These are phyloP conservation scores for Cinara cedri DNA, from an alignment of 2,888 invertebrate species.

Conservation along the genomic window DNA sequence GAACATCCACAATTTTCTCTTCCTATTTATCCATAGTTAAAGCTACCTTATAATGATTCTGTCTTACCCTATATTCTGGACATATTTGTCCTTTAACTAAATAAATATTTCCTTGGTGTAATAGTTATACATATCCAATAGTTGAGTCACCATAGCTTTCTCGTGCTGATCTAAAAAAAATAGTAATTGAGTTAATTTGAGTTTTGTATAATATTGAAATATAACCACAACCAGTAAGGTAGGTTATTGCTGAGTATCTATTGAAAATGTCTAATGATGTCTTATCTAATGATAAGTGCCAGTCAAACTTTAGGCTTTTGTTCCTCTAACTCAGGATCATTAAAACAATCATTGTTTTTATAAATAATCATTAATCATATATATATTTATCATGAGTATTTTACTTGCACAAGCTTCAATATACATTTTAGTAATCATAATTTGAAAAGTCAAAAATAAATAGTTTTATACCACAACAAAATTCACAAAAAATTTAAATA, in stretches of 20 bases:
- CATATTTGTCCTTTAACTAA: not conserved
- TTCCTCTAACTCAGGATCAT: constrained; percentile 12
- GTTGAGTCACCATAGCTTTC: not conserved
- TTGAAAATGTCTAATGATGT: too few relatives aligned
- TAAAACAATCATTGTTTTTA: constrained; percentile 24
- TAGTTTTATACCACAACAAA: not conserved
- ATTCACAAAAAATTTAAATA: not conserved
- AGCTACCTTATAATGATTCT: not conserved
- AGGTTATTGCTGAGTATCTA: too few relatives aligned
- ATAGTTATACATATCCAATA: not conserved
- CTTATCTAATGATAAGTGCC: too few relatives aligned
- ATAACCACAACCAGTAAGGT: too few relatives aligned
- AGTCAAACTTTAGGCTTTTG: constrained; percentile 4
- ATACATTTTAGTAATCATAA: not conserved
- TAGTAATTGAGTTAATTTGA: not conserved
- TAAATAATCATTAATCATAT: constrained; percentile 13
- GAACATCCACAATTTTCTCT: not conserved
- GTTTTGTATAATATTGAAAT: too few relatives aligned
- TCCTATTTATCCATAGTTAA: not conserved
- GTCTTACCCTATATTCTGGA: not conserved
- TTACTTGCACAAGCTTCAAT: constrained; percentile 10
- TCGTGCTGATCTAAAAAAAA: not conserved
- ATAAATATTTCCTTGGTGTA: not conserved
- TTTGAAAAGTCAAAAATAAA: not conserved
- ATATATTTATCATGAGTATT: constrained; percentile 11